Percentiles rank a stretch among this genome's conserved stretches.
phyloP scores from a whole-genome alignment of 2,113 vertebrate species.

The Shinisaurus crocodilurus region DNA sequence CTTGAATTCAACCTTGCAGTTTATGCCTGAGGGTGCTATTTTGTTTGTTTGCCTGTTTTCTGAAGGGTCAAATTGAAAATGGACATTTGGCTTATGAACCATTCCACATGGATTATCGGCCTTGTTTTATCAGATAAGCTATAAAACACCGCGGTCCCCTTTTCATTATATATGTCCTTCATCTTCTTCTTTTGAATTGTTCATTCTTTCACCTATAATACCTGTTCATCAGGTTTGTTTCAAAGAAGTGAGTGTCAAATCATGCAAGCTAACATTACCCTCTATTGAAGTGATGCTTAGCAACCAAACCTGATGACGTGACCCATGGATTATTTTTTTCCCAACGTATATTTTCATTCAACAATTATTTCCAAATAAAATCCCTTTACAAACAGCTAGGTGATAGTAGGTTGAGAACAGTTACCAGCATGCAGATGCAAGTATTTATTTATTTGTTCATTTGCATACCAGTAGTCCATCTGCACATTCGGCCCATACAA shows the following conservation, averaged over 20 bases:
- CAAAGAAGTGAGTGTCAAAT: not conserved
- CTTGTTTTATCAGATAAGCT: conserved; percentile 24
- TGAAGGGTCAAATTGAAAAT: conserved; percentile 15
- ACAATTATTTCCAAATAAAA: not conserved
- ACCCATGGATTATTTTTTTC: not conserved
- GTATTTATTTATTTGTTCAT: not conserved
- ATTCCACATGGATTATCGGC: not conserved
- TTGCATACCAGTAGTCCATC: not conserved
- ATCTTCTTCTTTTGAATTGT: not conserved
- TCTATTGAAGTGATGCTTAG: not conserved
- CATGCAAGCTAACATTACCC: not conserved
- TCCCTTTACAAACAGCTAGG: conserved; percentile 26
- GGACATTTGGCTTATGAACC: not conserved
- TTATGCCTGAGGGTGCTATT: not conserved
- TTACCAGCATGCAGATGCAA: conserved; percentile 15
- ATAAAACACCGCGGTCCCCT: not conserved
- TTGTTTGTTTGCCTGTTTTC: not conserved
- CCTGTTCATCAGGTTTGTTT: not conserved
- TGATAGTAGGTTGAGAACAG: not conserved
- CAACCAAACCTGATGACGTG: not conserved
- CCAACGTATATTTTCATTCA: not conserved
- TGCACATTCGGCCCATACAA: conserved; percentile 8
- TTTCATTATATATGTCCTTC: conserved; percentile 25
- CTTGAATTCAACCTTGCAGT: not conserved
- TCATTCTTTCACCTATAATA: not conserved